These are phyloP conservation scores for Cyprinodon variegatus DNA, from an alignment of 2,113 vertebrate species.

Conservation along the genomic window DNA sequence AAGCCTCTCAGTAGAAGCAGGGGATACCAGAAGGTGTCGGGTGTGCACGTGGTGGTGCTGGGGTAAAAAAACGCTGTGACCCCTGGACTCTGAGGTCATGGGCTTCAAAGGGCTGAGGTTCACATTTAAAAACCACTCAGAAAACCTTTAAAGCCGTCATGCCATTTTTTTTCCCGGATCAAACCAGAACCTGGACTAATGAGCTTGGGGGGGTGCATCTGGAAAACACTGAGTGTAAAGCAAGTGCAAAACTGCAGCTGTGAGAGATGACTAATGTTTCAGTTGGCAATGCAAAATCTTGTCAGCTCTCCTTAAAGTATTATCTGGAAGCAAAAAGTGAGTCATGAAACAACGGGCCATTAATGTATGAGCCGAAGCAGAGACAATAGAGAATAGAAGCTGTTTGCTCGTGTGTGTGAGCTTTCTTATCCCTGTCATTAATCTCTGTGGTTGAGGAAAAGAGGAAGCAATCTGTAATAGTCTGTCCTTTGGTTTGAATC, in stretches of 20 bases:
- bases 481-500: constrained; percentile 55
- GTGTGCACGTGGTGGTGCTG: constrained; percentile 30
- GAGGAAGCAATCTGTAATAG: constrained; percentile 69
- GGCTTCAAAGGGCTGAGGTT: constrained; percentile 60
- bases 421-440: constrained; percentile 51
- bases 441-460: constrained; percentile 47
- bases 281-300: constrained; percentile 12
- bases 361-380: constrained; percentile 20
- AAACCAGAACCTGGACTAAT: constrained; percentile 28
- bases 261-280: not conserved
- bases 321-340: not conserved
- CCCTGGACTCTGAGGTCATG: constrained; percentile 36
- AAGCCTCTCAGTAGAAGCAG: constrained; percentile 7
- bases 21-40: constrained; percentile 35
- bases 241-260: constrained; percentile 1
- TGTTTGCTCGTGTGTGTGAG: constrained; percentile 13
- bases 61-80: constrained; percentile 49
- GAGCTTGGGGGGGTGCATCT: constrained; percentile 19
- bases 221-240: not conserved
- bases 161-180: constrained; percentile 24
- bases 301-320: constrained; percentile 27
- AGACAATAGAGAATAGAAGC: constrained; percentile 34
- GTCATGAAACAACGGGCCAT: constrained; percentile 21
- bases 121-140: constrained; percentile 18
- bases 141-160: constrained; percentile 23